A percentile compares a stretch with the other conserved stretches of the same genome.
These are phyloP conservation scores for Mirounga angustirostris DNA, from an alignment of 2,113 vertebrate species.

Conservation along the genomic window DNA sequence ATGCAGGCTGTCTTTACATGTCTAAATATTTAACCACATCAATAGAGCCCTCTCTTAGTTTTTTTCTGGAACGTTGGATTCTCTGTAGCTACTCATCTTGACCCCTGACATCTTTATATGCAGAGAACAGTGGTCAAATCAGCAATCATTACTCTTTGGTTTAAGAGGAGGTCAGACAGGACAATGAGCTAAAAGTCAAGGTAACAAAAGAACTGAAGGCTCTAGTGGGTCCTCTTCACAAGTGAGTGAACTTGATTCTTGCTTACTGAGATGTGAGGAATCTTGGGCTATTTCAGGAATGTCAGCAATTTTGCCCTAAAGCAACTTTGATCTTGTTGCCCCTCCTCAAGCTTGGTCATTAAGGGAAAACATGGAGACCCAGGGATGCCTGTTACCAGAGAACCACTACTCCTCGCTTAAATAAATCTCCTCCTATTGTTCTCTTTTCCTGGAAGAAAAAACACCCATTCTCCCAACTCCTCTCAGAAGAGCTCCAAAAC, in stretches of 20 bases:
- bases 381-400: constrained; percentile 67
- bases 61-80: constrained; percentile 16
- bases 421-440: constrained; percentile 80
- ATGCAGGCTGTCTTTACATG: neutral
- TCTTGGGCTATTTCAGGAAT: constrained; percentile 88
- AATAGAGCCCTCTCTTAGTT: neutral
- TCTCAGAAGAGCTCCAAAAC: constrained; percentile 62
- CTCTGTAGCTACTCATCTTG: constrained; percentile 64
- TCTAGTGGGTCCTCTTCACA: constrained; percentile 76
- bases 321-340: constrained; percentile 85
- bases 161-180: constrained; percentile 82
- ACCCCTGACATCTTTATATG: constrained; percentile 75
- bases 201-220: constrained; percentile 82
- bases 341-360: constrained; percentile 85
- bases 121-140: constrained; percentile 71
- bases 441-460: constrained; percentile 74
- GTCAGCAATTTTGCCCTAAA: constrained; percentile 86
- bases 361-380: constrained; percentile 78
- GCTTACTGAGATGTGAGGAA: constrained; percentile 83
- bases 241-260: constrained; percentile 89
- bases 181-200: constrained; percentile 84
- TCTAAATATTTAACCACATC: constrained; percentile 57
- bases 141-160: constrained; percentile 72
- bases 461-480: constrained; percentile 53
- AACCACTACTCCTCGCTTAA: constrained; percentile 62